Conservation (phyloP, 2,797 vertebrate genomes). For the Anas flavirostris region DNA sequence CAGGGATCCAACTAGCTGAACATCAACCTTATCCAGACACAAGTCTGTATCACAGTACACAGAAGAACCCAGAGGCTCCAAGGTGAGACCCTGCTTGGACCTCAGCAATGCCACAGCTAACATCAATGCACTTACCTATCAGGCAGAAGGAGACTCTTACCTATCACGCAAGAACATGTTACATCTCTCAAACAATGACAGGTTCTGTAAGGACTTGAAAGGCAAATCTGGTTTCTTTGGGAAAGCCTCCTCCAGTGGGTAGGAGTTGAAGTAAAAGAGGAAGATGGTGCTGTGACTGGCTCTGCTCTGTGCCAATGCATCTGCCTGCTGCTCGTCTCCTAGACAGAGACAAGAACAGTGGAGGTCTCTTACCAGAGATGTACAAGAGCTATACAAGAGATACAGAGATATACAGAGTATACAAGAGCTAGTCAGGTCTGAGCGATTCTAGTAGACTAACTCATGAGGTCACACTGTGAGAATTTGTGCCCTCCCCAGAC, state of each 20-base stretch:
- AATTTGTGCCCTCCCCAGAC: not conserved
- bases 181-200: conserved; percentile 67
- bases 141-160: conserved; percentile 7
- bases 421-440: not conserved
- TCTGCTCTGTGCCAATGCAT: not conserved
- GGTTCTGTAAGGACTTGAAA: not conserved
- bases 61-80: not conserved
- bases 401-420: not conserved
- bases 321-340: conserved; percentile 8
- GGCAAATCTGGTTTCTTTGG: not conserved
- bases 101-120: not conserved
- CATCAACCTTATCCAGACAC: not conserved
- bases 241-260: conserved; percentile 51
- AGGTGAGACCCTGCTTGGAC: not conserved
- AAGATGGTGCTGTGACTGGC: conserved; percentile 53
- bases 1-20: not conserved
- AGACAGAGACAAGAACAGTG: not conserved
- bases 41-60: not conserved
- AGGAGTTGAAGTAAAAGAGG: conserved; percentile 71
- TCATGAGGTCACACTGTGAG: not conserved
- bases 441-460: not conserved
- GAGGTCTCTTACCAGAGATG: not conserved
- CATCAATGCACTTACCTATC: not conserved
- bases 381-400: not conserved
- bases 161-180: conserved; percentile 65